Percentiles rank a stretch among this genome's conserved stretches.
Conservation (phyloP, 1,140 invertebrate genomes). For the Zaprionus vittiger region DNA sequence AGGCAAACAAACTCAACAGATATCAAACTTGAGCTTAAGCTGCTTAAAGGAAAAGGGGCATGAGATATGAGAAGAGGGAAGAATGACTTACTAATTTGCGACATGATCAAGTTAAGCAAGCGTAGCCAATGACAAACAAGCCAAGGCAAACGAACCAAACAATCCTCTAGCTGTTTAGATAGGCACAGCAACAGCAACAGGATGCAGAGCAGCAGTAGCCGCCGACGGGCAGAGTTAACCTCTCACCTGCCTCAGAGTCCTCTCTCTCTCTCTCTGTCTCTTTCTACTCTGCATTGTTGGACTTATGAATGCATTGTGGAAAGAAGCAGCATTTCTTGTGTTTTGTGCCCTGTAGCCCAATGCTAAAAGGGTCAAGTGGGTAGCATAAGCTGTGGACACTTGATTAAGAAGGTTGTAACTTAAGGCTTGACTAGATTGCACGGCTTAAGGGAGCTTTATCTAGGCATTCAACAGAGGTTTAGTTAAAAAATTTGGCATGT, state of each 20-base stretch:
- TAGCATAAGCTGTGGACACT: background rate
- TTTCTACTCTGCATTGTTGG: constrained; percentile 22
- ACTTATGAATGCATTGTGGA: constrained; percentile 48
- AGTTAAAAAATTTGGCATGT: background rate
- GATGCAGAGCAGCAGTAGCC: constrained; percentile 8
- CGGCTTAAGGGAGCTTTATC: background rate
- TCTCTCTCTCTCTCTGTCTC: too few species aligned
- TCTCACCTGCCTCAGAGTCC: constrained; percentile 18
- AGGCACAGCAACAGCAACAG: constrained; percentile 8
- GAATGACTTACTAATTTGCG: constrained; percentile 80
- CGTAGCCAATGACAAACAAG: constrained; percentile 55
- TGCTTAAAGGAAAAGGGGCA: constrained; percentile 14
- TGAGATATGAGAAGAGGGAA: background rate
- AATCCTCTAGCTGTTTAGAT: constrained; percentile 18
- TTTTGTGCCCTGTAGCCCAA: constrained; percentile 16
- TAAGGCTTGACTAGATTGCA: background rate
- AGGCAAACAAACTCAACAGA: background rate
- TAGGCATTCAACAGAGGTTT: background rate
- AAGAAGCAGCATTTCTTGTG: constrained; percentile 25
- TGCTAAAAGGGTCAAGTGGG: background rate
- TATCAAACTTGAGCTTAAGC: constrained; percentile 29
- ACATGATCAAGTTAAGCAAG: constrained; percentile 77
- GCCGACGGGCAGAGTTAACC: constrained; percentile 28
- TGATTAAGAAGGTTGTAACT: background rate
- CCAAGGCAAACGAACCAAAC: constrained; percentile 2